Evolutionary conservation across 2,888 invertebrate species (phyloP), one percentile per base, ranked within the genome.

Genomic region (Nebria brevicollis): DNA sequence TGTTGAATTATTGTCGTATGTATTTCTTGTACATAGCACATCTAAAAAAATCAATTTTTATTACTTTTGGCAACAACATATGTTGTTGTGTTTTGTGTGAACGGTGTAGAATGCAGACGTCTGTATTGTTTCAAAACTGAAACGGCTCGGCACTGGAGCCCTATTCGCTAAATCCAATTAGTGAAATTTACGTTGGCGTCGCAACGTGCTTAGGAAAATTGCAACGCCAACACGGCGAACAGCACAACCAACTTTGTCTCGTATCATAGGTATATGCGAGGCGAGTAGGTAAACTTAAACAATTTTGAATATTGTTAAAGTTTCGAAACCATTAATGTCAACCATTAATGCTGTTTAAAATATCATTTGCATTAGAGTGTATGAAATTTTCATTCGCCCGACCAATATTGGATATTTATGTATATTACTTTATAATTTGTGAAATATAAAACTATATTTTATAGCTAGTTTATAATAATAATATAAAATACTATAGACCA

Each of bases 71-170:
- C 25, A 66, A 25, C 25, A 66, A 66, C 68, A 25, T 68, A 68
- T 68, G 68, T 68, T 68, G 68, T 68, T 68, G 68, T 15, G 15
- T 15, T 26, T 25, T 68, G 68, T 68, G 6, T n/a, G 68, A 11
- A 4, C 15, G 65, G 3, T 26, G 15, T 25, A 26, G 64, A 64
- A 75, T 75, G 75, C 74, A 80, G 80, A 80, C 80, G 80, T 80
- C 80, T 80, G 75, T 75, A 75, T 75, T 80, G 80, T 80, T 80
- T 80, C 43, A 80, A 80, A 80, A 80, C 80, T 80, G 42, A 75
- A 80, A 70, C 72, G 54, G 72, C 54, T 74, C 41, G 34, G 2
- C 25, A 11, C 34, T 34, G 13, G 26, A 70, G 78, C 74, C 78
- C 78, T 68, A 80, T 75, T 80, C 80, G 68, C 80, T 26, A 75